Evolutionary conservation across 1,140 invertebrate genomes (phyloP).

Genomic region (Calliphora vicina): DNA sequence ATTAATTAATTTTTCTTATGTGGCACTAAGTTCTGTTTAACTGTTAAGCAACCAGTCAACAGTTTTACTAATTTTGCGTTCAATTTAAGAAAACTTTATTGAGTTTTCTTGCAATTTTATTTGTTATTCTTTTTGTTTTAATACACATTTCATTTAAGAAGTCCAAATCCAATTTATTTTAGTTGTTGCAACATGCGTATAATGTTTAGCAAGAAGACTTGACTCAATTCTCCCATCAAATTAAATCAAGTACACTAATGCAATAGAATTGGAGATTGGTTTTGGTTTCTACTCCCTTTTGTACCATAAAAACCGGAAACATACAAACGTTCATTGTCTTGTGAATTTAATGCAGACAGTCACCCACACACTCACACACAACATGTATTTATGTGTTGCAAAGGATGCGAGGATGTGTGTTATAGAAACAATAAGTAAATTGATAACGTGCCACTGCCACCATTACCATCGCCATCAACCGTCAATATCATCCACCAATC

Average conservation of each 20-base stretch:
- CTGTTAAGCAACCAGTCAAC: background rate
- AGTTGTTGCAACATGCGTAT: conserved; percentile 18
- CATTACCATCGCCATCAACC: background rate
- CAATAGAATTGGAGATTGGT: conserved; percentile 16
- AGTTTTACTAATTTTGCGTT: background rate
- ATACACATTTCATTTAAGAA: background rate
- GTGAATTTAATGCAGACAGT: background rate
- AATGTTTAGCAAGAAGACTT: background rate
- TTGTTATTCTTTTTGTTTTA: background rate
- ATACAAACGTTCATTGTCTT: background rate
- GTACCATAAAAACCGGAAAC: conserved; percentile 25
- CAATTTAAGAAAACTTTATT: conserved; percentile 16
- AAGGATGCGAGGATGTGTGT: background rate
- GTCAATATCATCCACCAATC: conserved; percentile 19
- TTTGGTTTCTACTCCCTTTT: conserved; percentile 4
- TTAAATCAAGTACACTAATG: conserved; percentile 37
- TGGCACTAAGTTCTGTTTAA: background rate
- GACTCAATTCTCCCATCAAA: conserved; percentile 36
- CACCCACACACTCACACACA: background rate
- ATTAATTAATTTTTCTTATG: conserved; percentile 26
- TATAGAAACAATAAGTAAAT: conserved; percentile 19
- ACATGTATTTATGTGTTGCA: background rate
- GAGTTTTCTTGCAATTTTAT: background rate
- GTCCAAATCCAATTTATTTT: conserved; percentile 29
- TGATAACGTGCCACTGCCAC: conserved; percentile 9